Percentiles rank a stretch among this genome's conserved stretches.
Evolutionary conservation across 1,140 invertebrate genomes (phyloP).

Genomic region (Papilio dardanus): DNA sequence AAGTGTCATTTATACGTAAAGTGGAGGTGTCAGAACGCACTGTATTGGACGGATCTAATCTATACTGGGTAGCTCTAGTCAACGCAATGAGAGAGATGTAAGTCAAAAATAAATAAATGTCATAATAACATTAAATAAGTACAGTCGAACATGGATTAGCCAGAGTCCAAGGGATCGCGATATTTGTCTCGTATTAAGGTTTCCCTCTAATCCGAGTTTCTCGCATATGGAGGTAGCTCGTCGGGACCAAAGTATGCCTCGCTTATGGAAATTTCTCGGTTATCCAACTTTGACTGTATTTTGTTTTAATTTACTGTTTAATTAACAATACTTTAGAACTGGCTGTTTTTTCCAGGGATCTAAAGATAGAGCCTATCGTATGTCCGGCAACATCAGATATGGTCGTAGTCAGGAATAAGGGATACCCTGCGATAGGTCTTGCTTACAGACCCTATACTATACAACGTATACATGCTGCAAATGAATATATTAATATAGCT

Average conservation of each 20-base stretch:
- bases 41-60: constrained; percentile 85
- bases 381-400: constrained; percentile 65
- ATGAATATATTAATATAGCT: constrained; percentile 89
- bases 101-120: constrained; percentile 40
- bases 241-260: too few relatives aligned
- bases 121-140: too few relatives aligned
- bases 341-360: constrained; percentile 83
- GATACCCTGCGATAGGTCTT: constrained; percentile 90
- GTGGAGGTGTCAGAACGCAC: constrained; percentile 81
- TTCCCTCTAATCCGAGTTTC: too few relatives aligned
- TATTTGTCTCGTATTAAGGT: too few relatives aligned
- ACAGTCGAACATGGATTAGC: too few relatives aligned
- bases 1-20: constrained; percentile 82
- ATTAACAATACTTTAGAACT: too few relatives aligned
- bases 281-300: too few relatives aligned
- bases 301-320: too few relatives aligned
- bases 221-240: too few relatives aligned
- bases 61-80: constrained; percentile 90
- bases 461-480: constrained; percentile 88
- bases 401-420: constrained; percentile 72
- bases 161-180: too few relatives aligned
- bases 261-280: too few relatives aligned
- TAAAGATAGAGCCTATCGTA: constrained; percentile 54
- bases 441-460: constrained; percentile 91
- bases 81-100: constrained; percentile 79